Percentiles rank a stretch among this genome's conserved stretches.
These are phyloP conservation scores for Clarias pachynema DNA, from an alignment of 2,797 vertebrate genomes.

Conservation along the genomic window DNA sequence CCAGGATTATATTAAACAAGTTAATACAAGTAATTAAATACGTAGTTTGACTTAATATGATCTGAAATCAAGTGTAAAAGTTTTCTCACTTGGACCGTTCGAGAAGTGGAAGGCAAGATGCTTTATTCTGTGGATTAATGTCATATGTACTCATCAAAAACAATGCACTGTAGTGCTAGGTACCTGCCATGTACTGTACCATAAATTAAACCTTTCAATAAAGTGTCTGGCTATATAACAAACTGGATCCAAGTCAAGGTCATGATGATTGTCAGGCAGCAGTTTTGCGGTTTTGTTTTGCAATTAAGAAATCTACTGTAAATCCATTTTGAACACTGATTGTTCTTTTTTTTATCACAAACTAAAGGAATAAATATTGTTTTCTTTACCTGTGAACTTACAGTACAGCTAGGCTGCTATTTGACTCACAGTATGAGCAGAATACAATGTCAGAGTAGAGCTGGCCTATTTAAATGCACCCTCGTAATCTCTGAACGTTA, in stretches of 20 bases:
- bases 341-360: no score
- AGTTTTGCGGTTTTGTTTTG: background rate
- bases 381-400: background rate
- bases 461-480: background rate
- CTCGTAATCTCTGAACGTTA: background rate
- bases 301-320: background rate
- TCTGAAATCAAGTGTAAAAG: background rate
- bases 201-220: background rate
- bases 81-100: background rate
- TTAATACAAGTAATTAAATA: background rate
- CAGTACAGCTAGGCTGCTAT: background rate
- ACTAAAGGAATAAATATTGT: background rate
- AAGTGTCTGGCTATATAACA: background rate
- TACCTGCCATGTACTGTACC: background rate
- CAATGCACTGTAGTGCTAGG: background rate
- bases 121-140: background rate
- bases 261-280: background rate
- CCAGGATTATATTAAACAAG: background rate
- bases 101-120: background rate
- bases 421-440: background rate
- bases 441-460: conserved; percentile 1
- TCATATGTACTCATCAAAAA: background rate
- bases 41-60: background rate
- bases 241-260: background rate
- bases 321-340: background rate